Conservation (phyloP, 2,888 invertebrate species). For the Heliconius ismenius region DNA sequence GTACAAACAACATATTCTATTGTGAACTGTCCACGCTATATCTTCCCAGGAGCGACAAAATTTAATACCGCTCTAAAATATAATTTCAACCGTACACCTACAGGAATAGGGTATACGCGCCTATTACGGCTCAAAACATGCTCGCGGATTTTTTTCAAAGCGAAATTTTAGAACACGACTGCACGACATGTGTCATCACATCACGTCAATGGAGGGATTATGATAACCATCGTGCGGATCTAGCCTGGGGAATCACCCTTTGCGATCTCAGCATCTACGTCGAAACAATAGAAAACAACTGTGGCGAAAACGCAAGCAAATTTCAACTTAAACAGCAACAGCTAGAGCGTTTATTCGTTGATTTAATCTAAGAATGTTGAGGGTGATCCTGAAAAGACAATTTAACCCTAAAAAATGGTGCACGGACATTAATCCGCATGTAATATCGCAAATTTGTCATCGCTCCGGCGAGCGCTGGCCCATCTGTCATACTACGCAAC, state of each 20-base stretch:
- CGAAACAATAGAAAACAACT: slow-evolving; percentile 58
- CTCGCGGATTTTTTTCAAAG: slow-evolving; percentile 62
- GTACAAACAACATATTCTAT: slow-evolving; percentile 68
- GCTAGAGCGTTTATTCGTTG: slow-evolving; percentile 48
- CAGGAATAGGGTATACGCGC: slow-evolving; percentile 49
- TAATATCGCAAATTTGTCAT: slow-evolving; percentile 82
- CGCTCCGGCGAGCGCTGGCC: slow-evolving; percentile 64
- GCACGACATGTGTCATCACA: slow-evolving; percentile 82
- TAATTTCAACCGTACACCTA: slow-evolving; percentile 50
- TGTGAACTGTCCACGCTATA: slow-evolving; percentile 67
- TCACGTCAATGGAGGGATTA: slow-evolving; percentile 82
- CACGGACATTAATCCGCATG: slow-evolving; percentile 81
- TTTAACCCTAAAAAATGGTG: slow-evolving; percentile 81
- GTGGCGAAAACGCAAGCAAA: slow-evolving; percentile 38
- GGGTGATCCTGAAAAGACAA: slow-evolving; percentile 78
- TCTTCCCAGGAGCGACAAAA: slow-evolving; percentile 66
- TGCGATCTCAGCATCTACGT: slow-evolving; percentile 65
- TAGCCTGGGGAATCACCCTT: slow-evolving; percentile 79
- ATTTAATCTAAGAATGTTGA: slow-evolving; percentile 42
- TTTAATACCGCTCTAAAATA: slow-evolving; percentile 37
- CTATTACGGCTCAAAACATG: slow-evolving; percentile 45
- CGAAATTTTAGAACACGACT: slow-evolving; percentile 75
- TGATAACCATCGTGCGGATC: slow-evolving; percentile 81
- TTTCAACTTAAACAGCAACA: slow-evolving; percentile 46
- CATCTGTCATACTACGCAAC: slow-evolving; percentile 74